Evolutionary conservation across 2,888 invertebrate genomes (phyloP), one percentile per base, ranked within the genome.

Genomic region (Eupithecia dodoneata): DNA sequence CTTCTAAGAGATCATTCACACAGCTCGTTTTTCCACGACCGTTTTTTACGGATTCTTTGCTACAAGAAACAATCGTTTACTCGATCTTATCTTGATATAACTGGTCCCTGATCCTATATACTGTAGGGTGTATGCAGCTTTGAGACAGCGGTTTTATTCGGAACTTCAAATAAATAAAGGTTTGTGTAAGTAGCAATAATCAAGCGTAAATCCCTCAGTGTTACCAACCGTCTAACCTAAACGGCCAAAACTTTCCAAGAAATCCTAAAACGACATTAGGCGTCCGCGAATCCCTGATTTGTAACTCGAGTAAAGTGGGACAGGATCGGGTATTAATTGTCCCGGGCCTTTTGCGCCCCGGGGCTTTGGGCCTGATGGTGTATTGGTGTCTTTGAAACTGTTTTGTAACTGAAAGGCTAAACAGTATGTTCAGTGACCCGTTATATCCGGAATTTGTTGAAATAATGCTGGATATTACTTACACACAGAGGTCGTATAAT

Each of bases 281-380:
- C 76, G 63, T 63, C 83, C 79, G 79, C 82, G 85, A 82, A 86
- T 83, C 88, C 87, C 87, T 88, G 89, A 90, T 90, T 89, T 90
- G 88, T 86, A 89, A 91, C 88, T 90, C 87, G 71, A 78, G 81
- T 78, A 85, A 90, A 90, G 80, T 75, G 76, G 72, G 63, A 72
- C 74, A 72, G 9, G 72, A 77, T 77, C 70, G 70, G 45, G 77
- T 72, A 77, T 75, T 77, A 77, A 77, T 75, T 75, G 77, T 72
- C 47, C 70, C 41, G 55, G 70, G 79, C 83, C 78, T n/a, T 69
- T 69, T 44, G 67, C 10, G 67, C 67, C 77, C 82, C 79, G 49
- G 70, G 77, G 72, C 78, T 59, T 45, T 10, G 63, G 55, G 71
- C 71, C 52, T 76, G 73, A 67, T 77, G 67, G 67, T 47, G 44